Conservation (phyloP, 2,113 vertebrate species). For the Plectropomus leopardus region DNA sequence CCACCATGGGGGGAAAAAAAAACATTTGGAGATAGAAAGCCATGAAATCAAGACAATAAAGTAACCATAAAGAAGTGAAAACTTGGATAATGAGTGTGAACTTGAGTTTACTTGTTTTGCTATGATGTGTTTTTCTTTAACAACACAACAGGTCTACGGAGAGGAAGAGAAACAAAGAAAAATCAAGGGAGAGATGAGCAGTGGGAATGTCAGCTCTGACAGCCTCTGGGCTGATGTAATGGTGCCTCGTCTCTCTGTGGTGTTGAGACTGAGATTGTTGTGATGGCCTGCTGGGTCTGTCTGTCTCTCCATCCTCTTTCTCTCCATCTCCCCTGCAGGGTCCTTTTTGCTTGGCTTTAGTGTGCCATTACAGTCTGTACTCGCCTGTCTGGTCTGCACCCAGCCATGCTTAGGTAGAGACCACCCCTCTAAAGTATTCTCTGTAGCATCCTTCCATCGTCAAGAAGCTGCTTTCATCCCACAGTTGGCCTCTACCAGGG, state of each 20-base stretch:
- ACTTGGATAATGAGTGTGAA: slow-evolving; percentile 64
- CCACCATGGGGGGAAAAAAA: slow-evolving; percentile 26
- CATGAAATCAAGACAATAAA: slow-evolving; percentile 51
- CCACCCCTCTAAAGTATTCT: slow-evolving; percentile 9
- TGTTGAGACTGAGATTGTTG: slow-evolving; percentile 64
- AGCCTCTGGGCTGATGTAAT: slow-evolving; percentile 62
- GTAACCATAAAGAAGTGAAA: slow-evolving; percentile 49
- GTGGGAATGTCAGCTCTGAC: slow-evolving; percentile 29
- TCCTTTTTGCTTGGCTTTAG: slow-evolving; percentile 48
- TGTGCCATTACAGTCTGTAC: slow-evolving; percentile 50
- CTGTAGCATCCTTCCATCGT: slow-evolving; percentile 25
- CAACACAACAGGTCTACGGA: slow-evolving; percentile 46
- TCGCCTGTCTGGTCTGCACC: slow-evolving; percentile 18
- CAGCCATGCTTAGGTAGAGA: slow-evolving; percentile 4
- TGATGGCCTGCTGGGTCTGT: slow-evolving; percentile 68
- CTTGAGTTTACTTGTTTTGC: slow-evolving; percentile 11
- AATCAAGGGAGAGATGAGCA: slow-evolving; percentile 41
- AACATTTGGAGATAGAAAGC: slow-evolving; percentile 22
- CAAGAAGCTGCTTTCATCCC: slow-evolving; percentile 46
- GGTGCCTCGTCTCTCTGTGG: slow-evolving; percentile 56
- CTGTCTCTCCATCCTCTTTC: slow-evolving; percentile 38
- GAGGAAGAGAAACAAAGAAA: slow-evolving; percentile 37
- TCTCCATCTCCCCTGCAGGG: slow-evolving; percentile 44
- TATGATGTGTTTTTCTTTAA: slow-evolving; percentile 45
- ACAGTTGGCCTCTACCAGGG: slow-evolving; percentile 34